Conservation (phyloP, 2,888 invertebrate species). For the Drosophila ochracea region DNA sequence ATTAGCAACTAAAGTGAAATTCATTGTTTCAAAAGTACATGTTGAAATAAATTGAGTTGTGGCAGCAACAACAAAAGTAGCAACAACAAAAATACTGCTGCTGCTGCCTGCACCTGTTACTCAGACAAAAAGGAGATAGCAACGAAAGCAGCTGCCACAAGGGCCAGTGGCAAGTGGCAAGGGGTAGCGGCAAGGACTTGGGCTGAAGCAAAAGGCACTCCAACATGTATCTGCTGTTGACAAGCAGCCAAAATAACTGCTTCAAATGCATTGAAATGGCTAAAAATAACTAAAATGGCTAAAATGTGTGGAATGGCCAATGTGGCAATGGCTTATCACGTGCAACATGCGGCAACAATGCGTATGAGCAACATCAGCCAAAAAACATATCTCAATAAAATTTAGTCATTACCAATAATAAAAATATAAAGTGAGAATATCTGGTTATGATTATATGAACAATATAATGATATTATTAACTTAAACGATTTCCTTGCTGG, state of each 20-base stretch:
- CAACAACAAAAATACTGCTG: conserved; percentile 47
- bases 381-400: conserved; percentile 54
- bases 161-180: conserved; percentile 6
- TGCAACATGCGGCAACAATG: conserved; percentile 41
- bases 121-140: conserved; percentile 56
- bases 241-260: conserved; percentile 57
- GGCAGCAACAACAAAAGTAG: conserved; percentile 62
- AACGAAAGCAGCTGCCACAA: conserved; percentile 7
- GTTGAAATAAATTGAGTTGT: conserved; percentile 82
- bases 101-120: conserved; percentile 74
- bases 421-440: conserved; percentile 4
- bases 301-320: conserved; percentile 51
- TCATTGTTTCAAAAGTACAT: conserved; percentile 82
- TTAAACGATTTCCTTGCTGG: neutral
- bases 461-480: neutral
- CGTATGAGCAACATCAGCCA: conserved; percentile 68
- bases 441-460: neutral
- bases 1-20: conserved; percentile 82
- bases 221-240: conserved; percentile 55
- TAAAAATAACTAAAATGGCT: conserved; percentile 41
- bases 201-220: conserved; percentile 36
- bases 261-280: conserved; percentile 69
- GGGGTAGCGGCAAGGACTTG: no score
- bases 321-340: conserved; percentile 31
- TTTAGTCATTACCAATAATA: conserved; percentile 45